A percentile compares a stretch with the other conserved stretches of the same genome.
These are phyloP conservation scores for Aphodius sticticus DNA, from an alignment of 2,888 invertebrate genomes.

Conservation along the genomic window DNA sequence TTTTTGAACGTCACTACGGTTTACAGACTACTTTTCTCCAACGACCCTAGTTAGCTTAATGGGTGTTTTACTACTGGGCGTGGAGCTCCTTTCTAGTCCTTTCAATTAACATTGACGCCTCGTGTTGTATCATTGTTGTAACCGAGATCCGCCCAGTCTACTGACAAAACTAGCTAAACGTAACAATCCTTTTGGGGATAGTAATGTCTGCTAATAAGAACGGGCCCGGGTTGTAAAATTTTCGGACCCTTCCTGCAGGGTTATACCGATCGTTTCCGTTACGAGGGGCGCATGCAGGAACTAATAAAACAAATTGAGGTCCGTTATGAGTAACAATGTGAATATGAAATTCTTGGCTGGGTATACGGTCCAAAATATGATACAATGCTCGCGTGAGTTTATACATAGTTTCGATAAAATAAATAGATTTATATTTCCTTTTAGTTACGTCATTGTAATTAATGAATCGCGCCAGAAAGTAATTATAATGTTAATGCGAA, in stretches of 20 bases:
- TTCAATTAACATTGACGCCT: constrained; percentile 4
- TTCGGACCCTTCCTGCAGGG: neutral
- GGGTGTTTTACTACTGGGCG: neutral
- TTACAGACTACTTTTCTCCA: neutral
- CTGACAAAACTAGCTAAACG: neutral
- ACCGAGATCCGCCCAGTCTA: neutral
- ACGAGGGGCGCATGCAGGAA: neutral
- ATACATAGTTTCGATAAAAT: too few relatives aligned
- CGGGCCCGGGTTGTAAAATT: neutral
- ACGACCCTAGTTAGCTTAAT: neutral
- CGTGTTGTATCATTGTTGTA: neutral
- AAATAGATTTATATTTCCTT: too few relatives aligned
- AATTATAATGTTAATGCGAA: neutral
- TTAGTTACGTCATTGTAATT: neutral
- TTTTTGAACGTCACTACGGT: too few relatives aligned
- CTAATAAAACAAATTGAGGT: constrained; percentile 4
- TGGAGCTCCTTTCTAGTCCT: neutral
- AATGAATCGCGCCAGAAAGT: neutral
- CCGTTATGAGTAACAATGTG: neutral
- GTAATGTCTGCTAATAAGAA: neutral
- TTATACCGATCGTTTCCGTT: neutral
- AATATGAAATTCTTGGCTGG: neutral
- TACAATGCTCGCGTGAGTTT: too few relatives aligned
- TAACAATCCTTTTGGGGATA: neutral
- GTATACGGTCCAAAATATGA: neutral